Evolutionary conservation across 2,888 invertebrate species (phyloP), one percentile per base, ranked within the genome.

Genomic region (Steinernema hermaphroditum): DNA sequence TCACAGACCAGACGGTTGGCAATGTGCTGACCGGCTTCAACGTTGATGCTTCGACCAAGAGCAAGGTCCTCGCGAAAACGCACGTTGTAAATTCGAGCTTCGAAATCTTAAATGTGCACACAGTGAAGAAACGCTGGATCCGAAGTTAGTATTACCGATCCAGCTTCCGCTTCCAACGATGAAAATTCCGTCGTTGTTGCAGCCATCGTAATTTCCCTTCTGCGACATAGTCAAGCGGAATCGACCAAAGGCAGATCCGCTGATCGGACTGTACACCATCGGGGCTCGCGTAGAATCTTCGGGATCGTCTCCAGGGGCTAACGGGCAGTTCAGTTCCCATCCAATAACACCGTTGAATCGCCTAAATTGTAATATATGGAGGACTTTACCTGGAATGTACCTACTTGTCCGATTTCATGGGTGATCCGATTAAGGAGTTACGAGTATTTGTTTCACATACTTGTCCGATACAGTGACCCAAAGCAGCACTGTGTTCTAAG

Each of bases 381-480:
- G 6, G 57, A n/a, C 8, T 29, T 14, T 16, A n/a, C 34, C 74
- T 49, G 50, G 70, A 32, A 19, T 69, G 49, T n/a, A n/a, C 76
- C 73, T 41, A 83, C 83, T 76, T 79, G 73, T 86, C 84, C 29
- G 79, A 72, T 54, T 81, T 82, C 76, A 86, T 86, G 1, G 84
- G 79, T 9, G 75, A 75, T 24, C 84, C 85, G 16, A 84, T 71
- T 19, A 86, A 75, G 0, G 72, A 41, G 72, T 86, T 86, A 32
- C 76, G 74, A 16, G 72, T 69, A 72, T 86, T 86, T 2, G 86
- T 84, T 71, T 86, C 85, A 74, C 86, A 86, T 19, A 86, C 83
- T 71, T 85, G 85, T 8, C 86, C 86, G 9, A 85, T 86, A 77
- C 86, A 86, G 83, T 85, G 85, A 74, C 85, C 85, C 86, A 69